Evolutionary conservation across 2,888 invertebrate genomes (phyloP).

Genomic region (Lycocerus yunnanus): DNA sequence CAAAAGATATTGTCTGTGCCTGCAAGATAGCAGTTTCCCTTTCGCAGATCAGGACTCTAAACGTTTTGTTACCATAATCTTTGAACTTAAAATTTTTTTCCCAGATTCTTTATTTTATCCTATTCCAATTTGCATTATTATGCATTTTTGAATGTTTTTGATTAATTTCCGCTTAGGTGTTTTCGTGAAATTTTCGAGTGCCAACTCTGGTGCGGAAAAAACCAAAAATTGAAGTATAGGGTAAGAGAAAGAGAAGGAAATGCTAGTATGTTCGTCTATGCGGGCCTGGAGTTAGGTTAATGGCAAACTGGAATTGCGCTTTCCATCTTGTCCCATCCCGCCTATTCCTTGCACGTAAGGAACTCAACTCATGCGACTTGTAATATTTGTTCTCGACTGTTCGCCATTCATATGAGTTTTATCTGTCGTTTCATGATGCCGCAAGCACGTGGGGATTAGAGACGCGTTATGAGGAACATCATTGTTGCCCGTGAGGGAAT

Average conservation of each 20-base stretch:
- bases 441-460: conserved; percentile 51
- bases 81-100: not conserved
- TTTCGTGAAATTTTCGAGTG: not conserved
- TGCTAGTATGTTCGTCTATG: conserved; percentile 56
- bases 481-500: conserved; percentile 34
- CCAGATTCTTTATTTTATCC: not conserved
- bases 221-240: conserved; percentile 25
- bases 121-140: not conserved
- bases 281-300: conserved; percentile 70
- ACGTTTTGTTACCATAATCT: not conserved
- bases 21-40: conserved; percentile 43
- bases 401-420: conserved; percentile 54
- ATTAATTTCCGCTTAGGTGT: not conserved
- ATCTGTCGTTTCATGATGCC: conserved; percentile 51
- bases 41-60: conserved; percentile 21
- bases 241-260: conserved; percentile 45
- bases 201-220: conserved; percentile 7
- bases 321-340: conserved; percentile 66
- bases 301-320: conserved; percentile 74
- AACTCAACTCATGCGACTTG: conserved; percentile 57
- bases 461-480: conserved; percentile 39
- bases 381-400: conserved; percentile 58
- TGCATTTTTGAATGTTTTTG: not conserved
- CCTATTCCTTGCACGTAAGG: conserved; percentile 57
- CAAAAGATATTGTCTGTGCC: conserved; percentile 53